A percentile compares a stretch with the other conserved stretches of the same genome.
Evolutionary conservation across 2,797 vertebrate genomes (phyloP).

Genomic region (Cirrhinus mrigala): DNA sequence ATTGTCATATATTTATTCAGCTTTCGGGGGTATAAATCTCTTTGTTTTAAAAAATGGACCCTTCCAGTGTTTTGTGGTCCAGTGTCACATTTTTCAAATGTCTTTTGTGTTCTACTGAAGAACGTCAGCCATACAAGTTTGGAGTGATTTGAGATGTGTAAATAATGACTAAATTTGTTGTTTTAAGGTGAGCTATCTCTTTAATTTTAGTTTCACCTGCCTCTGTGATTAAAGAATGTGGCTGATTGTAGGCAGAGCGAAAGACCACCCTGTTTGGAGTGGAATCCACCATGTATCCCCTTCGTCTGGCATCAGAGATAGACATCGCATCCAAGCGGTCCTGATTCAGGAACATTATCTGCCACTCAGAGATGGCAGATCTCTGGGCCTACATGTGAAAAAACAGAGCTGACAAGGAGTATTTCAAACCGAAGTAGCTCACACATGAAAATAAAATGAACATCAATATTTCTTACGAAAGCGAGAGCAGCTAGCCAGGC

Average conservation of each 20-base stretch:
- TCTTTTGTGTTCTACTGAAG: not conserved
- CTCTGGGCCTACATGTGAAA: constrained; percentile 61
- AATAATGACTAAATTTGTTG: not conserved
- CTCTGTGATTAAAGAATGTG: constrained; percentile 61
- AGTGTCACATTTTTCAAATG: not conserved
- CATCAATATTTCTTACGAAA: constrained; percentile 58
- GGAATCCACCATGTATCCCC: constrained; percentile 74
- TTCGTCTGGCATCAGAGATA: constrained; percentile 65
- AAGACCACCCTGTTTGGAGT: constrained; percentile 70
- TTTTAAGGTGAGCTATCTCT: no score
- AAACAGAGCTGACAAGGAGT: not conserved
- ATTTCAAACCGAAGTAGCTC: not conserved
- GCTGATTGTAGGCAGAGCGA: constrained; percentile 67
- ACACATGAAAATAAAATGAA: no score
- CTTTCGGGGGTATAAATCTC: no score
- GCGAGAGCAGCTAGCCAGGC: constrained; percentile 54
- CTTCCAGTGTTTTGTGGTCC: no score
- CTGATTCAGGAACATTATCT: constrained; percentile 76
- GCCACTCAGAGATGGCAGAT: constrained; percentile 64
- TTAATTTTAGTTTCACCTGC: constrained; percentile 56
- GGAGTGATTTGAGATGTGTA: not conserved
- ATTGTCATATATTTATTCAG: no score
- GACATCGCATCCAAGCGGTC: constrained; percentile 66
- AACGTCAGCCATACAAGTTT: not conserved
- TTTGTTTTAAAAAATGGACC: no score